phyloP scores from a whole-genome alignment of 2,113 vertebrate species.

The Grus americana region DNA sequence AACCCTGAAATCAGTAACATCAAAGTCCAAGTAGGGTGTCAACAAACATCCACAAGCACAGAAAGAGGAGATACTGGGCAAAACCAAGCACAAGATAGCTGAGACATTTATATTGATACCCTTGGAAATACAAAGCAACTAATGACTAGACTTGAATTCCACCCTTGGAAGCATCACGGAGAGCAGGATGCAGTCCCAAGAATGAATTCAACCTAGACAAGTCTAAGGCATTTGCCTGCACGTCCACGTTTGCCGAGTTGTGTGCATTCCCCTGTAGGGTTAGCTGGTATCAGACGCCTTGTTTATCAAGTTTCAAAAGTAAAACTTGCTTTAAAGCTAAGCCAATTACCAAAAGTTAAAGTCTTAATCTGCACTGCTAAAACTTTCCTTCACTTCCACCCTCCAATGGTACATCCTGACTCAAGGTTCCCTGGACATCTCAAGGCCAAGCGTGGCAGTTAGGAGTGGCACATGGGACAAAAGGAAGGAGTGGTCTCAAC shows the following conservation, averaged over 20 bases:
- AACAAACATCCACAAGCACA: constrained; percentile 42
- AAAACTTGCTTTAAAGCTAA: not conserved
- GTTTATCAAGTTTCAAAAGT: not conserved
- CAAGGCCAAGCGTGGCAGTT: not conserved
- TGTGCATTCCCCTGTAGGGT: not conserved
- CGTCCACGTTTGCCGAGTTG: rapidly evolving
- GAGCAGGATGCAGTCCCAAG: not conserved
- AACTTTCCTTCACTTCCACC: not conserved
- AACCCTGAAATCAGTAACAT: not conserved
- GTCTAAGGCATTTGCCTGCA: not conserved
- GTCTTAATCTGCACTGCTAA: not conserved
- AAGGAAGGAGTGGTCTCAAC: not conserved
- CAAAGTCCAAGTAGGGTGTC: not conserved
- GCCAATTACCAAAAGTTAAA: not conserved
- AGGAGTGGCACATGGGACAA: not conserved
- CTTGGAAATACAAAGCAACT: not conserved
- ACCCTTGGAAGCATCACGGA: not conserved
- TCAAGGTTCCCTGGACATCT: not conserved
- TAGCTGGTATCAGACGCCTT: not conserved
- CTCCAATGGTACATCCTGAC: rapidly evolving
- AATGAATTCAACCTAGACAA: not conserved
- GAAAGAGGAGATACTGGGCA: not conserved
- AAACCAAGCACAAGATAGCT: not conserved
- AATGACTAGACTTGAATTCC: not conserved
- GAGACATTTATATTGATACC: not conserved